Evolutionary conservation across 2,797 vertebrate genomes (phyloP).

Genomic region (Nyctibius grandis): DNA sequence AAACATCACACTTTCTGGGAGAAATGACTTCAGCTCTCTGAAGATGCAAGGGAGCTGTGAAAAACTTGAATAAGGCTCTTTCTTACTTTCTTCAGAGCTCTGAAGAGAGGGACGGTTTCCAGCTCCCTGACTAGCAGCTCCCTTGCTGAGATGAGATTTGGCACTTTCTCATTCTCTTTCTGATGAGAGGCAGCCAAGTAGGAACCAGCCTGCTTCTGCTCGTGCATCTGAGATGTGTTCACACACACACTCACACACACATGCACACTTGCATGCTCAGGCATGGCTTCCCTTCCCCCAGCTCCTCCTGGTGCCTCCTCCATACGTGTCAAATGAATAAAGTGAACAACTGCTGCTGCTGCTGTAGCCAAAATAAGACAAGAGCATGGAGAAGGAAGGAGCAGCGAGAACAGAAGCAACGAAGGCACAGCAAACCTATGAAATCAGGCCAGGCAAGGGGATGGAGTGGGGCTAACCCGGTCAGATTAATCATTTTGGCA

Average conservation of each 20-base stretch:
- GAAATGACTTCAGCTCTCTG: constrained; percentile 5
- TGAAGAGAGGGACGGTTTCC: constrained; percentile 17
- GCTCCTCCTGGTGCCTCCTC: neutral
- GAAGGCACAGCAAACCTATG: neutral
- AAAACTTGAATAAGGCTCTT: constrained; percentile 1
- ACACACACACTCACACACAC: neutral
- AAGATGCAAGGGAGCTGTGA: neutral
- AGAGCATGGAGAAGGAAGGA: neutral
- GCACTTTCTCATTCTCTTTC: constrained; percentile 16
- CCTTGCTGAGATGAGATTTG: constrained; percentile 20
- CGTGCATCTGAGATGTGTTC: neutral
- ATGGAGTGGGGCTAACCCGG: neutral
- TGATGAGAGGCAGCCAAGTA: neutral
- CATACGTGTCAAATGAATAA: neutral
- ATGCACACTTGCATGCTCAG: neutral
- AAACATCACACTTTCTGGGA: neutral
- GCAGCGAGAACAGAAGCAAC: neutral
- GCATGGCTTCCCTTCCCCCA: neutral
- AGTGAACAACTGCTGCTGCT: neutral
- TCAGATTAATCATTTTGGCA: neutral
- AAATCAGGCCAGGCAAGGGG: neutral
- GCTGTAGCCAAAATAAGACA: neutral
- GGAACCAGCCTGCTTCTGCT: neutral
- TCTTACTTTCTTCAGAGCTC: neutral
- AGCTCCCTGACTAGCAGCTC: constrained; percentile 31